phyloP scores from a whole-genome alignment of 2,888 invertebrate species.

The Tipula confusa region DNA sequence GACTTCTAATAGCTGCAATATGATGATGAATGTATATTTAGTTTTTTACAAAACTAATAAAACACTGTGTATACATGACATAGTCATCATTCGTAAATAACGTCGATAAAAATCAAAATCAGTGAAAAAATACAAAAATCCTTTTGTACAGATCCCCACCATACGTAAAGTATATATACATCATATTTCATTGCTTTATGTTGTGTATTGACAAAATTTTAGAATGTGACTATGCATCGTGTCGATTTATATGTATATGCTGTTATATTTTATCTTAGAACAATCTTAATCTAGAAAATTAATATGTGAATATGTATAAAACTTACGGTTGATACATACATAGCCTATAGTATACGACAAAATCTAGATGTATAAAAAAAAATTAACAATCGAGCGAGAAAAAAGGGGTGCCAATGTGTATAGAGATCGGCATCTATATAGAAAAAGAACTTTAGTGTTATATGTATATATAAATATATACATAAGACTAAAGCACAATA shows the following conservation, averaged over 20 bases:
- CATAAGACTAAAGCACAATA: not conserved
- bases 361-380: too few species aligned
- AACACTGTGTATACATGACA: not conserved
- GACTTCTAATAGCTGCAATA: not conserved
- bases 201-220: not conserved
- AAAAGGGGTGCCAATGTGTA: slow-evolving; percentile 5
- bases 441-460: not conserved
- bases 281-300: slow-evolving; percentile 12
- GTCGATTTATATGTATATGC: not conserved
- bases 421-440: not conserved
- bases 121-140: not conserved
- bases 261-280: not conserved
- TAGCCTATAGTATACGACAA: too few species aligned
- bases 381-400: not conserved
- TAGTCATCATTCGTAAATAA: not conserved
- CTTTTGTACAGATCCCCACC: not conserved
- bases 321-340: too few species aligned
- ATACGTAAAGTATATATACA: not conserved
- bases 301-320: not conserved
- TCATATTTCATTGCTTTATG: not conserved
- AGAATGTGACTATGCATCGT: not conserved
- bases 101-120: not conserved
- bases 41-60: not conserved
- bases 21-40: not conserved
- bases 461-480: not conserved